Evolutionary conservation across 2,888 invertebrate species (phyloP).

Genomic region (Listrodromus nycthemerus): DNA sequence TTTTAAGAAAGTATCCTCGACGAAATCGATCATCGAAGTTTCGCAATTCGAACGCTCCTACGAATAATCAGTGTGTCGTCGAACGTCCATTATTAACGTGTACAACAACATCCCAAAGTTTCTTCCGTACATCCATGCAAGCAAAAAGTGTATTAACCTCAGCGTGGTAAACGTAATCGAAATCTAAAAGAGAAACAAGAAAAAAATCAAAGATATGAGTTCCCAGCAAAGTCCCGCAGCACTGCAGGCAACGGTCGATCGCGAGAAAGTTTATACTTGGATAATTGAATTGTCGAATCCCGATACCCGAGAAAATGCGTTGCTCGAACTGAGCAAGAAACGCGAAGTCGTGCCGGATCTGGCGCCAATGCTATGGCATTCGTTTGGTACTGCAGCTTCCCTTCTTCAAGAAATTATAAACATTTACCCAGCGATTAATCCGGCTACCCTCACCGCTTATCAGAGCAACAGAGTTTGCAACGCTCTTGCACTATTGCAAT

Average conservation of each 20-base stretch:
- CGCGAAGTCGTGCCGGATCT: conserved; percentile 97
- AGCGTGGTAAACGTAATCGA: conserved; percentile 32
- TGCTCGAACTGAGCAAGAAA: conserved; percentile 97
- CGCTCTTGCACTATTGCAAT: conserved; percentile 98
- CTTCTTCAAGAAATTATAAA: conserved; percentile 98
- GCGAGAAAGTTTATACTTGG: conserved; percentile 97
- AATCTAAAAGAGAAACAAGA: not conserved
- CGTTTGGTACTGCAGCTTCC: conserved; percentile 98
- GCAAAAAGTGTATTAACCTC: conserved; percentile 48
- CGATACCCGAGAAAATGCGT: conserved; percentile 97
- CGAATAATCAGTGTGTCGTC: not conserved
- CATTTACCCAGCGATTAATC: conserved; percentile 99
- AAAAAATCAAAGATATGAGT: conserved; percentile 86
- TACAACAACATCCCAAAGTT: not conserved
- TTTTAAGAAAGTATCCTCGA: not conserved
- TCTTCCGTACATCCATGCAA: conserved; percentile 17
- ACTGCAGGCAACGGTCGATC: conserved; percentile 90
- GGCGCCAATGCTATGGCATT: conserved; percentile 99
- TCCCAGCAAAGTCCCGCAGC: conserved; percentile 92
- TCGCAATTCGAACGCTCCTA: not conserved
- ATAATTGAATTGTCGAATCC: conserved; percentile 96
- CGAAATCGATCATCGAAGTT: not conserved
- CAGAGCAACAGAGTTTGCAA: conserved; percentile 99
- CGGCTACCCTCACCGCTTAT: conserved; percentile 98
- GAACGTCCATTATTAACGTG: not conserved